Evolutionary conservation across 2,888 invertebrate genomes (phyloP).

Genomic region (Tholera decimalis): DNA sequence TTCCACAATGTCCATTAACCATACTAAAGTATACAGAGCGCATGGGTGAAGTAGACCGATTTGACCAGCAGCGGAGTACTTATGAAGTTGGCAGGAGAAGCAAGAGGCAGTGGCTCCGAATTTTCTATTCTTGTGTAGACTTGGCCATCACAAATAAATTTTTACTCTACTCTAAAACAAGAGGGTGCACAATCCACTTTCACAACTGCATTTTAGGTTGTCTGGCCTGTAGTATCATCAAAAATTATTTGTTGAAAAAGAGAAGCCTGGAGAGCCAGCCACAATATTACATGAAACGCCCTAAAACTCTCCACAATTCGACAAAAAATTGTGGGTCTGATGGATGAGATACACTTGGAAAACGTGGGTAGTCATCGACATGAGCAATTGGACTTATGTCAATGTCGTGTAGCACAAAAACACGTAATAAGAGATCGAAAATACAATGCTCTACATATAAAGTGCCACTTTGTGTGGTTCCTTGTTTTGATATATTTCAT

Average conservation of each 20-base stretch:
- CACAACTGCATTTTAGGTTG: constrained; percentile 1
- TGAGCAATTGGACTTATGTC: background rate
- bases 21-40: constrained; percentile 1
- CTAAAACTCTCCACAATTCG: background rate
- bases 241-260: background rate
- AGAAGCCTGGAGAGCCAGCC: constrained; percentile 1
- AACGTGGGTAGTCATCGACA: background rate
- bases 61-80: background rate
- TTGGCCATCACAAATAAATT: background rate
- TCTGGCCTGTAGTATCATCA: background rate
- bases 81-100: background rate
- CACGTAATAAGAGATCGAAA: constrained; percentile 23
- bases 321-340: background rate
- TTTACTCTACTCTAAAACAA: background rate
- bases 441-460: constrained; percentile 29
- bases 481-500: constrained; percentile 34
- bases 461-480: constrained; percentile 35
- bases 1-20: background rate
- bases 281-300: background rate
- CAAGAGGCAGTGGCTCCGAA: background rate
- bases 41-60: background rate
- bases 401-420: background rate
- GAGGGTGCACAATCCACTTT: too few relatives aligned
- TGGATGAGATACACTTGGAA: background rate
- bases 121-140: constrained; percentile 4